These are phyloP conservation scores for Mactromeris polynyma DNA, from an alignment of 2,888 invertebrate genomes.

Conservation along the genomic window DNA sequence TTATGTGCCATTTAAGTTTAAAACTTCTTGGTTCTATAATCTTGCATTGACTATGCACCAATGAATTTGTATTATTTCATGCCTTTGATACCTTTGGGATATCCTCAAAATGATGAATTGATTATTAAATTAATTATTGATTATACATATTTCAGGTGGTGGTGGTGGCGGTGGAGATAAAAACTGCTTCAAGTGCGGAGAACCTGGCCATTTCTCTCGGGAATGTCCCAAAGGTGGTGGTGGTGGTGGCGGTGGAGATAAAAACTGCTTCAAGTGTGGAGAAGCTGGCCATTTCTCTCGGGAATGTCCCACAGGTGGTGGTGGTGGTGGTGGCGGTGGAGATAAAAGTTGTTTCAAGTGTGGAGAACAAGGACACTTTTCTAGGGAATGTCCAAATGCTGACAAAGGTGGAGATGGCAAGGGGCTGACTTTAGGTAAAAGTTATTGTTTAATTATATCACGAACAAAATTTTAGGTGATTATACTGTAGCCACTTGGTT, in stretches of 20 bases:
- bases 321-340: slow-evolving; percentile 50
- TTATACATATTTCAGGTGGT: slow-evolving; percentile 35
- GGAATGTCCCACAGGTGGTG: slow-evolving; percentile 41
- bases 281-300: slow-evolving; percentile 80
- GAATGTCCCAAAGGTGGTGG: slow-evolving; percentile 59
- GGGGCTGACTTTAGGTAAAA: slow-evolving; percentile 40
- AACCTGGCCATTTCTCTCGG: slow-evolving; percentile 79
- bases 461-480: not conserved
- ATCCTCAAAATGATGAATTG: no score
- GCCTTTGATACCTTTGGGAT: no score
- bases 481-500: no score
- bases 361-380: slow-evolving; percentile 81
- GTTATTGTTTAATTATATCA: not conserved
- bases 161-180: slow-evolving; percentile 40
- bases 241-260: slow-evolving; percentile 40
- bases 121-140: no score
- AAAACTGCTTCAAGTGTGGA: slow-evolving; percentile 81
- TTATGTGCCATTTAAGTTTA: no score
- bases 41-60: no score
- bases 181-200: slow-evolving; percentile 81
- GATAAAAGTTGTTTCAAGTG: slow-evolving; percentile 79
- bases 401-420: slow-evolving; percentile 43
- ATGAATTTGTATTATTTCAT: no score
- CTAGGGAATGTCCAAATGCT: slow-evolving; percentile 65
- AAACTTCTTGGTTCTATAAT: no score